Evolutionary conservation across 2,888 invertebrate genomes (phyloP).

Genomic region (Polietes domitor): DNA sequence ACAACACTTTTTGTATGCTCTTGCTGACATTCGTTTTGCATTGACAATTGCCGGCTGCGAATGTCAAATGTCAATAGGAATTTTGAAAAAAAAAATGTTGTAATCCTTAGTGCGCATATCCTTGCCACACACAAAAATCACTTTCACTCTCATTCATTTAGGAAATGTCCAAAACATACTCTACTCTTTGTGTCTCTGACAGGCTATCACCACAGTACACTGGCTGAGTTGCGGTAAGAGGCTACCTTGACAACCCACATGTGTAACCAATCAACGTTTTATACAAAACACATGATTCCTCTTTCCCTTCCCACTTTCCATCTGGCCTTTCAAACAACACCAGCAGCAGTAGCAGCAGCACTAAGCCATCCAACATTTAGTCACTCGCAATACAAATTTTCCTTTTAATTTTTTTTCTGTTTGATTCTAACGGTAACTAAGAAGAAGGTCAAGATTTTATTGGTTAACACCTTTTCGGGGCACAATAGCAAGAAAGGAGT

Average conservation of each 20-base stretch:
- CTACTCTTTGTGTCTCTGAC: background rate
- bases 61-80: constrained; percentile 24
- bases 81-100: background rate
- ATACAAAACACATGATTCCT: constrained; percentile 61
- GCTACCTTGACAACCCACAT: constrained; percentile 58
- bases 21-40: background rate
- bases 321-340: background rate
- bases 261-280: constrained; percentile 37
- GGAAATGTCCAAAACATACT: background rate
- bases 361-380: constrained; percentile 42
- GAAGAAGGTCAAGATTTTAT: constrained; percentile 60
- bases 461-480: constrained; percentile 36
- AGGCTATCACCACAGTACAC: background rate
- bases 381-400: constrained; percentile 39
- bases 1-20: background rate
- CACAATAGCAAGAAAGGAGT: background rate
- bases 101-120: constrained; percentile 57
- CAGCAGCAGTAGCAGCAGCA: constrained; percentile 11
- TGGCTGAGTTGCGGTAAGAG: background rate
- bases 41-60: constrained; percentile 37
- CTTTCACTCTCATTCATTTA: constrained; percentile 19
- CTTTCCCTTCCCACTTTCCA: constrained; percentile 28
- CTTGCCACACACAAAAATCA: constrained; percentile 23
- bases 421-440: constrained; percentile 52
- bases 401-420: constrained; percentile 20